Percentiles rank a stretch among this genome's conserved stretches.
Evolutionary conservation across 2,113 vertebrate species (phyloP).

Genomic region (Odontesthes bonariensis): DNA sequence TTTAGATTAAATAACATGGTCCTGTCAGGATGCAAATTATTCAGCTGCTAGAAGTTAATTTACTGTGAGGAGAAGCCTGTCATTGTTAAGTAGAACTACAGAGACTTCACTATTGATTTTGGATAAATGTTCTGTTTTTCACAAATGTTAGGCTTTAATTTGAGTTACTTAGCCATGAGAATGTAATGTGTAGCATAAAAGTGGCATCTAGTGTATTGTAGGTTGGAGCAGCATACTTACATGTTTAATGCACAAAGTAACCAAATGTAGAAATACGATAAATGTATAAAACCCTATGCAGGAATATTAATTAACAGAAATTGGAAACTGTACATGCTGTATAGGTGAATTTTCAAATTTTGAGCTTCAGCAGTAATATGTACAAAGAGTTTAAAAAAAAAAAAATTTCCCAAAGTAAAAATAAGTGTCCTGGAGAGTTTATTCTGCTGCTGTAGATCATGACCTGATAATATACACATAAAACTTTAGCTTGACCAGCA

Average conservation of each 20-base stretch:
- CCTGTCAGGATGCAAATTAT: slow-evolving; percentile 71
- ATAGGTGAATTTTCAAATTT: slow-evolving; percentile 92
- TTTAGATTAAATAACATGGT: slow-evolving; percentile 63
- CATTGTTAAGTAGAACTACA: slow-evolving; percentile 69
- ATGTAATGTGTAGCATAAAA: slow-evolving; percentile 81
- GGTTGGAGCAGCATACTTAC: slow-evolving; percentile 84
- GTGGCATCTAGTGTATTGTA: slow-evolving; percentile 78
- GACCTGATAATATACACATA: background rate
- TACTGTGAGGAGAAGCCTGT: slow-evolving; percentile 73
- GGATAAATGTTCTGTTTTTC: slow-evolving; percentile 59
- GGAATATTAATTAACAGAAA: slow-evolving; percentile 91
- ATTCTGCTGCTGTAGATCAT: slow-evolving; percentile 89
- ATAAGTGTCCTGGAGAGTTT: slow-evolving; percentile 89
- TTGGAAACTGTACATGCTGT: slow-evolving; percentile 97
- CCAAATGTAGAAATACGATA: slow-evolving; percentile 91
- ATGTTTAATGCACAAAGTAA: slow-evolving; percentile 89
- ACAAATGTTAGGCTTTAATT: slow-evolving; percentile 78
- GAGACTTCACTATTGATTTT: slow-evolving; percentile 70
- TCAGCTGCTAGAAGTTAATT: slow-evolving; percentile 77
- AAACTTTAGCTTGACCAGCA: background rate
- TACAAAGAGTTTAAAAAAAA: slow-evolving; percentile 85
- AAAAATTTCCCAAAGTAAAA: slow-evolving; percentile 86
- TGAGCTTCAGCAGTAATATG: slow-evolving; percentile 92
- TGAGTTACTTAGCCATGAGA: slow-evolving; percentile 80
- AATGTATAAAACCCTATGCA: slow-evolving; percentile 95